These are phyloP conservation scores for Neostethus bicornis DNA, from an alignment of 2,797 vertebrate species.

Conservation along the genomic window DNA sequence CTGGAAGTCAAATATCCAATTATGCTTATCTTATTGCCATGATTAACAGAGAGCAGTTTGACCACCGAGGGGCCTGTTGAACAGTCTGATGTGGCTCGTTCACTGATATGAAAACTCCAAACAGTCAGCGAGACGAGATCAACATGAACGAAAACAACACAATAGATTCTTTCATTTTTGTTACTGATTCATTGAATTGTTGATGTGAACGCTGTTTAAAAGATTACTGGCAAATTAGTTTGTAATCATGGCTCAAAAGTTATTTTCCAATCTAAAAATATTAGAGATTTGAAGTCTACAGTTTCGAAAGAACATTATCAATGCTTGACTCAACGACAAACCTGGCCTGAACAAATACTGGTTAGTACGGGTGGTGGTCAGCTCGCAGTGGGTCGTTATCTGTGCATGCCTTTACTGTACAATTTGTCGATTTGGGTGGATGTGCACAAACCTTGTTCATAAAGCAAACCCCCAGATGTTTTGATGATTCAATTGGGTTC, in stretches of 20 bases:
- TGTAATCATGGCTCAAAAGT: not conserved
- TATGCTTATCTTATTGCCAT: constrained; percentile 60
- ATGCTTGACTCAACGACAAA: too few relatives aligned
- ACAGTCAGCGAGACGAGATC: constrained; percentile 9
- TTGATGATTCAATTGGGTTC: too few relatives aligned
- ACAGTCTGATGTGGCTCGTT: constrained; percentile 1
- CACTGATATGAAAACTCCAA: constrained; percentile 9
- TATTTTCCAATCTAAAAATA: not conserved
- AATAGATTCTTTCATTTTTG: not conserved
- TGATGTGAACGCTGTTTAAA: not conserved
- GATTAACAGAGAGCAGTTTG: constrained; percentile 54
- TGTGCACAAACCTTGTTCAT: too few relatives aligned
- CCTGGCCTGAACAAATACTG: too few relatives aligned
- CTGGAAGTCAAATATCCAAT: constrained; percentile 65
- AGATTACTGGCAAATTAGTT: not conserved
- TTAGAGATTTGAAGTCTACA: not conserved
- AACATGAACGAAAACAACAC: constrained; percentile 18
- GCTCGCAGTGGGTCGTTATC: too few relatives aligned
- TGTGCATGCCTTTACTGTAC: too few relatives aligned
- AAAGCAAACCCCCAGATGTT: too few relatives aligned
- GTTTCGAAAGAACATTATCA: not conserved
- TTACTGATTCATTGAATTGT: not conserved
- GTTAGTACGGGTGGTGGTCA: too few relatives aligned
- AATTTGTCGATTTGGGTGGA: too few relatives aligned
- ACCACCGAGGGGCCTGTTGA: constrained; percentile 37